A percentile compares a stretch with the other conserved stretches of the same genome.
These are phyloP conservation scores for Meganola albula DNA, from an alignment of 2,888 invertebrate species.

Conservation along the genomic window DNA sequence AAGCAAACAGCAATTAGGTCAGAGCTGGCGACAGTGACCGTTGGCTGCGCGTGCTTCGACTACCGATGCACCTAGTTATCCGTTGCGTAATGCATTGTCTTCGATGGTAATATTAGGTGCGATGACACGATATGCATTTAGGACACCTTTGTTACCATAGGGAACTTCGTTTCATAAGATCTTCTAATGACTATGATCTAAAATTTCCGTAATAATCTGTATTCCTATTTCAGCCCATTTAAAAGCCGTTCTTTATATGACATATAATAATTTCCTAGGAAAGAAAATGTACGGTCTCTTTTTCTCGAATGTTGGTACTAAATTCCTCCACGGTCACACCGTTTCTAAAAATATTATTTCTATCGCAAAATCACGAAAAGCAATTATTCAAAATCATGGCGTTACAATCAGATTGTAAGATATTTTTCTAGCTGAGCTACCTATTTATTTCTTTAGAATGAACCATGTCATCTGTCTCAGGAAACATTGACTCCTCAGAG, in stretches of 20 bases:
- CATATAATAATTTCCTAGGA: too few relatives aligned
- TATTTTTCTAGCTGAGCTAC: conserved; percentile 37
- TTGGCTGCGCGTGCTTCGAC: conserved; percentile 62
- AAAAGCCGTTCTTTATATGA: too few relatives aligned
- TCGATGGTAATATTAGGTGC: conserved; percentile 40
- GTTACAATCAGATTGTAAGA: conserved; percentile 50
- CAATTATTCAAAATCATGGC: conserved; percentile 45
- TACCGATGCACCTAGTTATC: conserved; percentile 47
- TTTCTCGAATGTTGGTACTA: too few relatives aligned
- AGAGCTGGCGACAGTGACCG: conserved; percentile 53
- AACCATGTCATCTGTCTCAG: conserved; percentile 65
- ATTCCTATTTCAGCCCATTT: too few relatives aligned
- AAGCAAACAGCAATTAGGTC: conserved; percentile 65
- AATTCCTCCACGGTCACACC: conserved; percentile 7
- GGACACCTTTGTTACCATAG: conserved; percentile 30
- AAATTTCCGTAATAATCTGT: too few relatives aligned
- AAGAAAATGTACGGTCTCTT: too few relatives aligned
- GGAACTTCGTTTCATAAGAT: conserved; percentile 9
- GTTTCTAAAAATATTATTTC: conserved; percentile 10
- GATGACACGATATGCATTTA: conserved; percentile 43
- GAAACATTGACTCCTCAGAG: conserved; percentile 66
- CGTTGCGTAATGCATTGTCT: conserved; percentile 62
- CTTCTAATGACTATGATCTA: background rate
- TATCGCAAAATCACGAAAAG: conserved; percentile 28
- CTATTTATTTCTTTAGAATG: conserved; percentile 50